These are phyloP conservation scores for Choristoneura fumiferana DNA, from an alignment of 1,140 invertebrate genomes.

Conservation along the genomic window DNA sequence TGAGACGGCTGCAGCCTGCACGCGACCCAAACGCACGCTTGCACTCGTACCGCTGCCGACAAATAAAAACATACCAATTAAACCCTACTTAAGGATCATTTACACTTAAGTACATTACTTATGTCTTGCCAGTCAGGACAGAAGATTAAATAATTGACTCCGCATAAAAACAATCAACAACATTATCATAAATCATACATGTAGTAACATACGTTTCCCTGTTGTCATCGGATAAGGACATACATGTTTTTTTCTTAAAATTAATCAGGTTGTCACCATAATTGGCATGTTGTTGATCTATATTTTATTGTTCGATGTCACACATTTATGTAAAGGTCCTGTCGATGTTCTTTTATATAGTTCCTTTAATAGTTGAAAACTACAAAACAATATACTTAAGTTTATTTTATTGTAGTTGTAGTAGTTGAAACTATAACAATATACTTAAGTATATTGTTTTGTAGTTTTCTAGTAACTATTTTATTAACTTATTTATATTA, in stretches of 20 bases:
- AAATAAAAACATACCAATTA: constrained; percentile 12
- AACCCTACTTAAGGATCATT: constrained; percentile 4
- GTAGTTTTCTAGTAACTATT: too few relatives aligned
- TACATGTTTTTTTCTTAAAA: not conserved
- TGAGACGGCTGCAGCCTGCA: constrained; percentile 34
- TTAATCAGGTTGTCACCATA: not conserved
- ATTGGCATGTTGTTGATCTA: not conserved
- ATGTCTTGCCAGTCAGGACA: not conserved
- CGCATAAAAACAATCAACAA: not conserved
- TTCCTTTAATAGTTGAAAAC: too few relatives aligned
- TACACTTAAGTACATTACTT: not conserved
- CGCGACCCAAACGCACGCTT: constrained; percentile 36
- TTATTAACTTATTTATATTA: too few relatives aligned
- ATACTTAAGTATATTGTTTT: too few relatives aligned
- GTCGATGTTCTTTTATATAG: too few relatives aligned
- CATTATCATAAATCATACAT: constrained; percentile 1
- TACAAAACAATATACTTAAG: too few relatives aligned
- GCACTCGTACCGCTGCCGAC: not conserved
- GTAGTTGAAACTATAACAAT: too few relatives aligned
- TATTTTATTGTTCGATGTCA: too few relatives aligned
- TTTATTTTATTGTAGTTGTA: too few relatives aligned
- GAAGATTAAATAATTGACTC: not conserved
- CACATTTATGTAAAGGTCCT: too few relatives aligned
- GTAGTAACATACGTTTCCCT: not conserved
- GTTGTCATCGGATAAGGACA: not conserved